Conservation (phyloP, 2,888 invertebrate species). For the Griposia aprilina region DNA sequence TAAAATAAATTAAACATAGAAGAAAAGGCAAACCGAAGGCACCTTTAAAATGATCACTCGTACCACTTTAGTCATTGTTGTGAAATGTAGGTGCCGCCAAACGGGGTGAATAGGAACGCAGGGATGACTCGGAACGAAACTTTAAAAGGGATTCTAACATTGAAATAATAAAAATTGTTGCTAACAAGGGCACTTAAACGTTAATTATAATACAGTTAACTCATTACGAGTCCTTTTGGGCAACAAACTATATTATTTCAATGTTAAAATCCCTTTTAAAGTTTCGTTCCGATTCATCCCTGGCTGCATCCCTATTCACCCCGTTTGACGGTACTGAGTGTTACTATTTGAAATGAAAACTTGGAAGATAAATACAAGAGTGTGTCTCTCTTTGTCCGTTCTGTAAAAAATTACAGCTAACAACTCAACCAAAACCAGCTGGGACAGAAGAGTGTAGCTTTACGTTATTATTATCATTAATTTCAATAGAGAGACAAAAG, state of each 20-base stretch:
- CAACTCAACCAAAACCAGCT: neutral
- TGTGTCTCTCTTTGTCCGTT: neutral
- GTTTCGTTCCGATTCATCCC: no score
- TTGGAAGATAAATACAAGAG: no score
- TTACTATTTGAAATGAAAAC: neutral
- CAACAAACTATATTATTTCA: no score
- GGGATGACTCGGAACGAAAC: no score
- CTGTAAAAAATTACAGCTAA: neutral
- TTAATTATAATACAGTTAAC: no score
- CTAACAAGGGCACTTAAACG: no score
- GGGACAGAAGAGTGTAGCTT: neutral
- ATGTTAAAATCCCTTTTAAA: no score
- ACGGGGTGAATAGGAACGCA: no score
- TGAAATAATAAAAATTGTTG: no score
- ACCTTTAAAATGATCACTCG: neutral
- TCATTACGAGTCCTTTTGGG: no score
- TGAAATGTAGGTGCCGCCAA: neutral
- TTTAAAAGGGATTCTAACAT: no score
- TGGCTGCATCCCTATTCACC: no score
- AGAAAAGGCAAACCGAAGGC: neutral
- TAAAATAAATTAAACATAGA: neutral
- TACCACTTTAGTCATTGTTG: neutral
- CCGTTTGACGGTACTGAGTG: neutral
- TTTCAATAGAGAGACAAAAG: neutral
- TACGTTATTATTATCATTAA: neutral